Base-by-base conservation (phyloP, 2,113 vertebrate genomes). In the Pseudonaja textilis region DNA sequence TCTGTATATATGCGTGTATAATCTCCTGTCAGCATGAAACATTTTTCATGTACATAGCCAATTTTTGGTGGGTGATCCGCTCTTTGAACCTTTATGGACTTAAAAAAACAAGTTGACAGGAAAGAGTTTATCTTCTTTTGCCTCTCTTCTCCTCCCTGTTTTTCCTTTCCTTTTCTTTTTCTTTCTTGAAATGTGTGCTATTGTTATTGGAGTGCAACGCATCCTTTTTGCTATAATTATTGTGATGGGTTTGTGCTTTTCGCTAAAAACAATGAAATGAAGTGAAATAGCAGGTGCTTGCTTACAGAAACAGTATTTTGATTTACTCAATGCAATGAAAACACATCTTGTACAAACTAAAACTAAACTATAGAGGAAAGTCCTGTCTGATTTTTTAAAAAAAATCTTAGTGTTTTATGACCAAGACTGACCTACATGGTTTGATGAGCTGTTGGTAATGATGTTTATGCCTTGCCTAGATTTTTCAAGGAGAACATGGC, bases 41-140 rank as follows among this genome's bases (percentile, higher is more conserved):
- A 90, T 94, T 94, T 96, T 94, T 94, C 93, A 55, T 93, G 90
- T 96, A 92, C 85, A n/a, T 89, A 92, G 91, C 89, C 74, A 90
- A 14, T 22, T 94, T 89, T 94, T 0, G 4, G 59, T 74, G 61
- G 96, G 59, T 94, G 87, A 59, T 86, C 26, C 85, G 90, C 74
- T 94, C 89, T 95, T 89, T 91, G 95, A 90, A 92, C 7, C 90
- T 92, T 93, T 90, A 85, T 29, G 85, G 89, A 64, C 93, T 93
- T 93, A 91, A 95, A 94, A 54, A 50, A 86, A 89, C 11, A 20
- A n/a, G 4, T 47, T 25, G 93, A 90, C 59, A 47, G 92, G 50
- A 85, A 90, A 89, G 52, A 26, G 3, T 25, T 90, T 26, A 54
- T 95, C 88, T 16, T 7, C 47, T 42, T 42, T 90, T 64, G 22